Base-by-base conservation (phyloP, 2,888 invertebrate species). In the Drosophila borborema region DNA sequence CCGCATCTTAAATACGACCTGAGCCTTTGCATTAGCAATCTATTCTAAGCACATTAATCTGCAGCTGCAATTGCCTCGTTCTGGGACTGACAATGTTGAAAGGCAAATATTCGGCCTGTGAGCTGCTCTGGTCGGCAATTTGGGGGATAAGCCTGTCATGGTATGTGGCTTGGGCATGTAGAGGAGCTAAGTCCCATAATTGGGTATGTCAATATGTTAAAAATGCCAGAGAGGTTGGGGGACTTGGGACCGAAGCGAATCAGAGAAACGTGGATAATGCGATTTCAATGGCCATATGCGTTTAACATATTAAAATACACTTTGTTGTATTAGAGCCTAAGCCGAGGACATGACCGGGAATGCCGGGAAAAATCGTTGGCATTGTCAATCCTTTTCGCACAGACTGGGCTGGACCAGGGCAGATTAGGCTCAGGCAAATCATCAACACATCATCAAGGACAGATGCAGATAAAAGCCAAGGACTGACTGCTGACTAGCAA, bases 271-370 rank as follows among this genome's bases (percentile, higher is more conserved):
- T 69, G 70, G 64, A 67, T 84, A 89, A 84, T 86, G 74, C 70
- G 84, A 78, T 78, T 89, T 64, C 71, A 76, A 84, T 89, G 53
- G 76, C 71, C 76, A 81, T 64, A 80, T 81, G 72, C 84, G 86
- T 78, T 84, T 88, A 86, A 72, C 86, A 72, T 74, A 84, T 84
- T 84, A 88, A 88, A 84, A 86, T 75, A 86, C 84, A 78, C 80
- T 84, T 84, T 87, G 62, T 60, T 53, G 69, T 53, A 77, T 77
- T 72, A 63, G 46, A 41, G 63, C 54, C 73, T 43, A 54, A 60
- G 45, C 49, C 40, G 14, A n/a, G 40, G 40, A 23, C 55, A 14
- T 18, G 53, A 14, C 53, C 53, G 36, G 54, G 40, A 38, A 40
- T 54, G 54, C 34, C 34, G 46, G 46, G 31, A 40, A 54, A 64